A percentile compares a stretch with the other conserved stretches of the same genome.
Conservation (phyloP, 2,797 vertebrate species). For the Sarcoramphus papa region DNA sequence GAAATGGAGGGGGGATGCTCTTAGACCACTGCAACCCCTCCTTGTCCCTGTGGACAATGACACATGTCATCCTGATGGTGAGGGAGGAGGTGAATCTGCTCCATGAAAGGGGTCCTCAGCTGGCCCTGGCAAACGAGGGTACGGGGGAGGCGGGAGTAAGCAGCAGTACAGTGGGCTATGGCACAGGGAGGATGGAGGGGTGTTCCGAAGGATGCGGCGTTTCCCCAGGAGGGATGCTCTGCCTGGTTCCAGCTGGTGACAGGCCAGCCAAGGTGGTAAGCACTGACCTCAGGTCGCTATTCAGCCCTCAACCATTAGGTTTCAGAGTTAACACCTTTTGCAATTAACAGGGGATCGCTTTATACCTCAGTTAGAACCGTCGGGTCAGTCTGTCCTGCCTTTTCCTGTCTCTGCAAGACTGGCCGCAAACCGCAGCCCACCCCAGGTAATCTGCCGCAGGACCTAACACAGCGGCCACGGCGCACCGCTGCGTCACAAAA, state of each 20-base stretch:
- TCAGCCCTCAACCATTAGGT: background rate
- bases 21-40: background rate
- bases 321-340: background rate
- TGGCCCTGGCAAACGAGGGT: background rate
- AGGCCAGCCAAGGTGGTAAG: background rate
- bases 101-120: background rate
- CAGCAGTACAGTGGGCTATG: fast-evolving
- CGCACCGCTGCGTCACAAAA: fast-evolving
- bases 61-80: background rate
- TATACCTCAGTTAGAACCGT: background rate
- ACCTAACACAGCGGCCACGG: fast-evolving
- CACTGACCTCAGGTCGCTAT: background rate
- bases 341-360: background rate
- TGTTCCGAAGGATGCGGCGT: fast-evolving
- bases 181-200: background rate
- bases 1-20: background rate
- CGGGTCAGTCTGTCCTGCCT: background rate
- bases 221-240: background rate
- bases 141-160: background rate
- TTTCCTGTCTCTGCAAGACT: background rate
- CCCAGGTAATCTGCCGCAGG: background rate
- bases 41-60: background rate
- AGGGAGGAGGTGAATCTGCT: background rate
- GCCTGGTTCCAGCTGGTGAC: background rate
- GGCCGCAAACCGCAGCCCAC: background rate